Conservation (phyloP, 1,140 invertebrate genomes). For the Bombus pyrosoma region DNA sequence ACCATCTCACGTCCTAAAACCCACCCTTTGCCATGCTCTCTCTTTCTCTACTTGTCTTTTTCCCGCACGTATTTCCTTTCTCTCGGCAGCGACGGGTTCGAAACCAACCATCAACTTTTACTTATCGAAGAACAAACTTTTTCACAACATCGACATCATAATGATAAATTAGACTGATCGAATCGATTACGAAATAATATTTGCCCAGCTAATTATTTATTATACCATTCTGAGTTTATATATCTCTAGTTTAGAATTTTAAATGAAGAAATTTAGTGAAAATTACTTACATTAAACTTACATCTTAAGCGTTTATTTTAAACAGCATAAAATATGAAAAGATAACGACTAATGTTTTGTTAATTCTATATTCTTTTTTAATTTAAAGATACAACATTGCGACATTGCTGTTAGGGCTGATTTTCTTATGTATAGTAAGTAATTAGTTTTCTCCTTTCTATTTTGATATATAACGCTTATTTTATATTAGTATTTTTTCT, state of each 20-base stretch:
- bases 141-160: background rate
- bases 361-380: background rate
- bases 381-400: background rate
- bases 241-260: too few relatives aligned
- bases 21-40: slow-evolving; percentile 66
- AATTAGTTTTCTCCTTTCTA: background rate
- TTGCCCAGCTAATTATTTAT: background rate
- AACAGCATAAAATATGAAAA: background rate
- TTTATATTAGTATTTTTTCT: background rate
- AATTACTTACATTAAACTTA: background rate
- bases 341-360: background rate
- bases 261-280: background rate
- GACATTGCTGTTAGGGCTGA: background rate
- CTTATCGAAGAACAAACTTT: slow-evolving; percentile 51
- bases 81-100: slow-evolving; percentile 59
- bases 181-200: background rate
- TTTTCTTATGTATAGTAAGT: too few relatives aligned
- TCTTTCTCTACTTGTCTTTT: slow-evolving; percentile 27
- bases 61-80: background rate
- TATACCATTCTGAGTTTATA: background rate
- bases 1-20: slow-evolving; percentile 71
- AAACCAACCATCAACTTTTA: slow-evolving; percentile 63
- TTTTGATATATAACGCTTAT: background rate
- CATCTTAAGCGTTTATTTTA: background rate
- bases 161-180: slow-evolving; percentile 16